phyloP scores from a whole-genome alignment of 2,888 invertebrate genomes.

The Thera obeliscata region DNA sequence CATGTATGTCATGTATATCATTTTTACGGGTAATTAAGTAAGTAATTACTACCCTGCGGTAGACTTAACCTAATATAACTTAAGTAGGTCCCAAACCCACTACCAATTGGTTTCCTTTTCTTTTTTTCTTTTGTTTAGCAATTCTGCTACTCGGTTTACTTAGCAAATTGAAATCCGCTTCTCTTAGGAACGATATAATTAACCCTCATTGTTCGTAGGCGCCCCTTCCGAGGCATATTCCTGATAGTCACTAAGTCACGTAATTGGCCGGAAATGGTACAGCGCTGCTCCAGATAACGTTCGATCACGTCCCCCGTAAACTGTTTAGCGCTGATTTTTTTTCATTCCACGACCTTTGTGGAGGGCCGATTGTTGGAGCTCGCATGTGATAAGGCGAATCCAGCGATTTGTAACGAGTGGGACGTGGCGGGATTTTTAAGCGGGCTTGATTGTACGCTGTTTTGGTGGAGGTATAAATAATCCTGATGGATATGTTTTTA shows the following conservation, averaged over 20 bases:
- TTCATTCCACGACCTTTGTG: slow-evolving; percentile 58
- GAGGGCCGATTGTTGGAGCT: slow-evolving; percentile 38
- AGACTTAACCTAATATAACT: slow-evolving; percentile 6
- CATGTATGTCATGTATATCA: too few species aligned
- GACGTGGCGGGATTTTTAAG: slow-evolving; percentile 38
- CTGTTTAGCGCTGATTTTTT: slow-evolving; percentile 71
- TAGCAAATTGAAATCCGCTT: slow-evolving; percentile 43
- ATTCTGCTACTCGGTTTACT: slow-evolving; percentile 31
- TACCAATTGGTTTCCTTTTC: slow-evolving; percentile 11
- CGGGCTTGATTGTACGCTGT: slow-evolving; percentile 31
- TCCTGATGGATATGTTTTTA: not conserved
- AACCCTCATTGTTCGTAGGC: slow-evolving; percentile 44
- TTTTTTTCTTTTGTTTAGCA: slow-evolving; percentile 9
- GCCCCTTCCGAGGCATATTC: slow-evolving; percentile 46
- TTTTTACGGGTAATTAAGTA: not conserved
- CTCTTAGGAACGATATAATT: slow-evolving; percentile 53
- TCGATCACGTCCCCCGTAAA: slow-evolving; percentile 71
- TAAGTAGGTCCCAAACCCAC: slow-evolving; percentile 7
- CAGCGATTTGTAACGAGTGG: slow-evolving; percentile 39
- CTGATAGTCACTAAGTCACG: slow-evolving; percentile 66
- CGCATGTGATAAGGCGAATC: slow-evolving; percentile 41
- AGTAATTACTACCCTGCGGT: slow-evolving; percentile 1
- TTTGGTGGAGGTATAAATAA: slow-evolving; percentile 17
- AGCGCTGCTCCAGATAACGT: slow-evolving; percentile 66
- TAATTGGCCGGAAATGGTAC: slow-evolving; percentile 73